phyloP scores from a whole-genome alignment of 2,888 invertebrate species.

The Eutolmus rufibarbis region DNA sequence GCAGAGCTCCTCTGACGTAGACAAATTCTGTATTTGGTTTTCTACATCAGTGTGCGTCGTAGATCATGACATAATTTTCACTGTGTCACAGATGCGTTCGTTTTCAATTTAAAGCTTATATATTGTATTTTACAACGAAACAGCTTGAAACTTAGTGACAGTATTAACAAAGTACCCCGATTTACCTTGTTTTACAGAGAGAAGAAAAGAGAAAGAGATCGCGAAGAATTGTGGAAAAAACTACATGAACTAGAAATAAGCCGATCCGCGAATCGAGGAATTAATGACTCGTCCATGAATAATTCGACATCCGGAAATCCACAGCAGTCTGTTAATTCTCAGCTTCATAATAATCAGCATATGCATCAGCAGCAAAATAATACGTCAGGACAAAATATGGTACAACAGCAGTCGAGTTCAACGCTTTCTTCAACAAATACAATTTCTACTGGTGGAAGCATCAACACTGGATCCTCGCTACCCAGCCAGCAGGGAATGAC shows the following conservation, averaged over 20 bases:
- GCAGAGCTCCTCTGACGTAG: too few species aligned
- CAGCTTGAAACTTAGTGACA: background rate
- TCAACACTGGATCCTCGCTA: constrained; percentile 56
- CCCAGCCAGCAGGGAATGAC: constrained; percentile 49
- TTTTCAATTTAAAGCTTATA: background rate
- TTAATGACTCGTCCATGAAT: constrained; percentile 47
- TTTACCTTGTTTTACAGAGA: constrained; percentile 54
- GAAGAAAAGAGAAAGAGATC: constrained; percentile 82
- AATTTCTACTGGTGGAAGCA: constrained; percentile 41
- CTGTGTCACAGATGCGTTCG: background rate
- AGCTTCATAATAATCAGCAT: constrained; percentile 28
- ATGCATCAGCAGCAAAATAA: constrained; percentile 54
- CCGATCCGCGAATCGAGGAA: constrained; percentile 59
- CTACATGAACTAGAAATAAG: constrained; percentile 88
- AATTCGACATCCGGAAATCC: constrained; percentile 40
- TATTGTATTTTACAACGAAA: background rate
- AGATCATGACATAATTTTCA: background rate
- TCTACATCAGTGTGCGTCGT: too few species aligned
- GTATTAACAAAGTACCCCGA: background rate
- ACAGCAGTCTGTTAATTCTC: constrained; percentile 23
- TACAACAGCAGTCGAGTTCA: constrained; percentile 23
- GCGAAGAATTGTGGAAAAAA: constrained; percentile 97
- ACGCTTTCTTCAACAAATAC: constrained; percentile 34
- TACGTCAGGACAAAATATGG: constrained; percentile 49
- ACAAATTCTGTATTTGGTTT: too few species aligned